A percentile compares a stretch with the other conserved stretches of the same genome.
Evolutionary conservation across 1,140 invertebrate species (phyloP).

Genomic region (Homalodisca vitripennis): DNA sequence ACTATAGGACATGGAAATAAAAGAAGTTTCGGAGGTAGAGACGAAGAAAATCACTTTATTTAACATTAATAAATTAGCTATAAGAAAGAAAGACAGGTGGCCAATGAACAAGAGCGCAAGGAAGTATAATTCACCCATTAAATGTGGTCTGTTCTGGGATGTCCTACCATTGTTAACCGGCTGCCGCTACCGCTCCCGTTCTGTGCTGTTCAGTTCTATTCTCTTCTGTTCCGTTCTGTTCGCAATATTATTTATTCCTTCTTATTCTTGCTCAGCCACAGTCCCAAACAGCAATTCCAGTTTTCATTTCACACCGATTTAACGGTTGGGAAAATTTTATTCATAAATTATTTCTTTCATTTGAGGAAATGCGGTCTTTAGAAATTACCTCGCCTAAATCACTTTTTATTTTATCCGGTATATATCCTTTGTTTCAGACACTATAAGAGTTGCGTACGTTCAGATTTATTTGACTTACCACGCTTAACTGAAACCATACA

Average conservation of each 20-base stretch:
- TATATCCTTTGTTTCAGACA: neutral
- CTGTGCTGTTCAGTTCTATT: no score
- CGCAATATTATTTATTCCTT: conserved; percentile 4
- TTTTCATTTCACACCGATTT: conserved; percentile 18
- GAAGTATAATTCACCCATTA: conserved; percentile 15
- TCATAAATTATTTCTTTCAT: conserved; percentile 19
- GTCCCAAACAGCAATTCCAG: conserved; percentile 8
- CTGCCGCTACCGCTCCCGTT: no score
- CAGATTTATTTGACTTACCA: no score
- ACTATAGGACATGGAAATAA: neutral
- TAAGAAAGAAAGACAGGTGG: no score
- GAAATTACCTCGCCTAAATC: conserved; percentile 9
- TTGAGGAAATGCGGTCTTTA: conserved; percentile 12
- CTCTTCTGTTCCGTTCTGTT: neutral
- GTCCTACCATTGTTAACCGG: conserved; percentile 2
- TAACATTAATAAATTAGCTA: conserved; percentile 14
- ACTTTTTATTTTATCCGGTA: conserved; percentile 1
- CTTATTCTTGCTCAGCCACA: neutral
- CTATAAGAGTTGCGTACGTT: no score
- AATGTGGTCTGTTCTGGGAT: conserved; percentile 12
- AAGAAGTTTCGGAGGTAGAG: neutral
- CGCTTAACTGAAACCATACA: no score
- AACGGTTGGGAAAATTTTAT: conserved; percentile 11
- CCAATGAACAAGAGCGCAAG: no score
- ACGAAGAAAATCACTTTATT: conserved; percentile 8